A percentile compares a stretch with the other conserved stretches of the same genome.
Conservation (phyloP, 2,888 invertebrate genomes). For the Ophonus ardosiacus region DNA sequence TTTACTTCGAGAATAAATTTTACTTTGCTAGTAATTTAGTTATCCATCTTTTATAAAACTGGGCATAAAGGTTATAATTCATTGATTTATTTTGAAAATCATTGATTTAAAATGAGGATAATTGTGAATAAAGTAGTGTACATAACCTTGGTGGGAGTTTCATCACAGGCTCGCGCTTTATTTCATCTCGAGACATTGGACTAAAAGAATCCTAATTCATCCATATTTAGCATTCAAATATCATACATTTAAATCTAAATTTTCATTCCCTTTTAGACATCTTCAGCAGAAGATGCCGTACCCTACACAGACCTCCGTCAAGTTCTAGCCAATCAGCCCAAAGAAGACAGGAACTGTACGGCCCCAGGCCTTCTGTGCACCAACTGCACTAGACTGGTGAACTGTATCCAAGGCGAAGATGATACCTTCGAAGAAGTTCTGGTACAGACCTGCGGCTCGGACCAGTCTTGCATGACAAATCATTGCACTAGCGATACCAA, state of each 20-base stretch:
- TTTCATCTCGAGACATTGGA: too few species aligned
- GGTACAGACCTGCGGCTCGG: conserved; percentile 12
- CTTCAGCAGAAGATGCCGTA: neutral
- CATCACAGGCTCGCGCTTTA: too few species aligned
- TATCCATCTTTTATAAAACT: too few species aligned
- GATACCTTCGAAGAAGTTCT: neutral
- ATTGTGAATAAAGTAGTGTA: too few species aligned
- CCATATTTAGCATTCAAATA: too few species aligned
- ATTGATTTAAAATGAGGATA: too few species aligned
- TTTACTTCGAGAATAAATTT: too few species aligned
- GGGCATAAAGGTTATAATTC: too few species aligned
- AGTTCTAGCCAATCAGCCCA: neutral
- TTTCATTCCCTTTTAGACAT: neutral
- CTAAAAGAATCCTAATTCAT: too few species aligned
- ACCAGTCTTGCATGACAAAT: neutral
- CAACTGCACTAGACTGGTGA: conserved; percentile 9
- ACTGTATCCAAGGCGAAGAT: conserved; percentile 17
- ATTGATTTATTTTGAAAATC: too few species aligned
- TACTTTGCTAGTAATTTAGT: too few species aligned
- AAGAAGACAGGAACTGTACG: neutral
- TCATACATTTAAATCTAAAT: neutral
- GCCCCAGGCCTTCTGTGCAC: neutral
- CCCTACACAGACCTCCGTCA: neutral
- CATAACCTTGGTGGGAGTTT: too few species aligned
- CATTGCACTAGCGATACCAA: conserved; percentile 27